A percentile compares a stretch with the other conserved stretches of the same genome.
Conservation (phyloP, 2,888 invertebrate genomes). For the Leptinotarsa juncta region DNA sequence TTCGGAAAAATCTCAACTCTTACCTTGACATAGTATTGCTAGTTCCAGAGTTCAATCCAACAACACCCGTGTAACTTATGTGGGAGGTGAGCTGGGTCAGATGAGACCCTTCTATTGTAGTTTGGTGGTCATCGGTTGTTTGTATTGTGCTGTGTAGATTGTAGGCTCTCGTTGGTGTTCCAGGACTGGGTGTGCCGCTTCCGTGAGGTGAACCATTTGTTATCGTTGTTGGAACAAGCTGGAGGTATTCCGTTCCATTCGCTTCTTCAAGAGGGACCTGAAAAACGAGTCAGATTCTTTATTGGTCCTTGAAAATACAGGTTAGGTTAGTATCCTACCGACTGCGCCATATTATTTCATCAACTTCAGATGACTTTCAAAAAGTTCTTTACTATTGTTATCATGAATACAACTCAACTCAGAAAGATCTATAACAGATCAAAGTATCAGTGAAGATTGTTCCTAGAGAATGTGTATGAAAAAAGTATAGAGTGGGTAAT, state of each 20-base stretch:
- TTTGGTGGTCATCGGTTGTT: slow-evolving; percentile 54
- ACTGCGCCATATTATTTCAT: too few relatives aligned
- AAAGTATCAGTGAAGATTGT: too few relatives aligned
- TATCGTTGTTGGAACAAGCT: slow-evolving; percentile 57
- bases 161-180: slow-evolving; percentile 52
- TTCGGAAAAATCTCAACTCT: neutral
- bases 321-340: too few relatives aligned
- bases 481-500: too few relatives aligned
- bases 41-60: slow-evolving; percentile 39
- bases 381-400: too few relatives aligned
- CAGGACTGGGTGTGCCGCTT: slow-evolving; percentile 61
- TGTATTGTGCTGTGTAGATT: slow-evolving; percentile 45
- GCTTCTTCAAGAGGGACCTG: slow-evolving; percentile 58
- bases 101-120: slow-evolving; percentile 56
- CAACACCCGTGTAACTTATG: slow-evolving; percentile 60
- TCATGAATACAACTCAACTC: too few relatives aligned
- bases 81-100: slow-evolving; percentile 63
- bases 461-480: too few relatives aligned
- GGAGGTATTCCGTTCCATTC: slow-evolving; percentile 59
- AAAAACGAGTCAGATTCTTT: neutral
- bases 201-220: slow-evolving; percentile 59
- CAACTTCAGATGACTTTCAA: too few relatives aligned
- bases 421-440: too few relatives aligned
- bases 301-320: too few relatives aligned
- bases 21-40: slow-evolving; percentile 36